Evolutionary conservation across 1,140 invertebrate species (phyloP).

Genomic region (Protaetia brevitarsis): DNA sequence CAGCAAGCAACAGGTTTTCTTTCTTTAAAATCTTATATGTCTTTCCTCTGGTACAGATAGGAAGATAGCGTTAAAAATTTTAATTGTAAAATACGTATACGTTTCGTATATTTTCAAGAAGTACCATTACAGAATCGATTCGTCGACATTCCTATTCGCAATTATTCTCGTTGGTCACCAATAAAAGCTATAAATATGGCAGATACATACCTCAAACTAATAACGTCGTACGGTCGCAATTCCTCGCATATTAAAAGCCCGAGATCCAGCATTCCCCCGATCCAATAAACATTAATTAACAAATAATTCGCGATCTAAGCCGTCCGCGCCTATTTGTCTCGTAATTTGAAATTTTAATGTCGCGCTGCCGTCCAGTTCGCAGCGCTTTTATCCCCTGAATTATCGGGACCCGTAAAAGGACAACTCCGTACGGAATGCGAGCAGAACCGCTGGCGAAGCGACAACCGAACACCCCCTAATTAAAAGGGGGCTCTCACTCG

Average conservation of each 20-base stretch:
- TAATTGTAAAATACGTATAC: too few relatives aligned
- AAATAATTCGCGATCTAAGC: background rate
- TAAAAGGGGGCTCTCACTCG: background rate
- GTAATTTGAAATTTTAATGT: slow-evolving; percentile 11
- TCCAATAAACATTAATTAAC: slow-evolving; percentile 11
- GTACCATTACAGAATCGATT: too few relatives aligned
- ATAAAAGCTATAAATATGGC: too few relatives aligned
- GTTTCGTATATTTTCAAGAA: too few relatives aligned
- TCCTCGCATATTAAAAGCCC: background rate
- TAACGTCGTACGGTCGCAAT: too few relatives aligned
- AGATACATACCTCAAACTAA: too few relatives aligned
- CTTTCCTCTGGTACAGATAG: too few relatives aligned
- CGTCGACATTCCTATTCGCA: too few relatives aligned
- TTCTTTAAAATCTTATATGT: too few relatives aligned
- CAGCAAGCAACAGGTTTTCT: too few relatives aligned
- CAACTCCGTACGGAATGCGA: background rate
- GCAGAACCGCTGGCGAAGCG: slow-evolving; percentile 29
- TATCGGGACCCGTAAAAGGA: background rate
- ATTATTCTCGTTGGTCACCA: too few relatives aligned
- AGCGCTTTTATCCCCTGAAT: background rate
- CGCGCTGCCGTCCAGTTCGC: background rate
- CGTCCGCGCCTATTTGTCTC: slow-evolving; percentile 9
- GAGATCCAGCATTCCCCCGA: background rate
- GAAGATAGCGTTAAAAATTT: too few relatives aligned
- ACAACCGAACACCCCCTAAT: slow-evolving; percentile 36